A percentile compares a stretch with the other conserved stretches of the same genome.
phyloP scores from a whole-genome alignment of 2,113 vertebrate genomes.

The Catharus fuscescens region DNA sequence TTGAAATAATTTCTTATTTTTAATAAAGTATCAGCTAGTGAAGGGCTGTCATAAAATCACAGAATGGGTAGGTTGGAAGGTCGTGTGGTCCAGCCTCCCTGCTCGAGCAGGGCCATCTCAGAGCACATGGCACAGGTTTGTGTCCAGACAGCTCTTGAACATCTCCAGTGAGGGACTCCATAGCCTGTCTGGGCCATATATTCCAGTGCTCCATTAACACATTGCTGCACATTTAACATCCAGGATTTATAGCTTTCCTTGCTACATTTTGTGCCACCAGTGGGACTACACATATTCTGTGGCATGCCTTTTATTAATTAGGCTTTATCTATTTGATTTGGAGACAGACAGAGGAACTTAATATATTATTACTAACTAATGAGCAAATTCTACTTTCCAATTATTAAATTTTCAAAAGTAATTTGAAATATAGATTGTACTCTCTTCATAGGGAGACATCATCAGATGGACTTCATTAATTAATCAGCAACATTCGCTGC shows the following conservation, averaged over 20 bases:
- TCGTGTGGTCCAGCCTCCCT: neutral
- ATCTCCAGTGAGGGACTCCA: neutral
- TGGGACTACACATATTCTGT: neutral
- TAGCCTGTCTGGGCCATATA: neutral
- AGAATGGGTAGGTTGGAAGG: neutral
- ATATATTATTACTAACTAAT: conserved; percentile 69
- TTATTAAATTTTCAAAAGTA: conserved; percentile 61
- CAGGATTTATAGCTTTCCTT: neutral
- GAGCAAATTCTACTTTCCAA: conserved; percentile 47
- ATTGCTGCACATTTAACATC: neutral
- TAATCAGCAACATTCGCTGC: conserved; percentile 6
- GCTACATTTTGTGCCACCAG: neutral
- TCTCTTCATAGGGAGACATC: neutral
- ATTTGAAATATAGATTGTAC: conserved; percentile 50
- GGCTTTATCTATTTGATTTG: conserved; percentile 13
- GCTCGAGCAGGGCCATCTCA: neutral
- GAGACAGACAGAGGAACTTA: conserved; percentile 20
- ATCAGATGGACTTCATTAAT: conserved; percentile 57
- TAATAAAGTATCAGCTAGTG: neutral
- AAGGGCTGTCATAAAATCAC: neutral
- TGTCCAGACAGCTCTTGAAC: neutral
- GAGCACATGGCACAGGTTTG: neutral
- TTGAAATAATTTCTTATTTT: neutral
- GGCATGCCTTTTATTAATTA: conserved; percentile 45
- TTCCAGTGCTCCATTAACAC: neutral